A percentile compares a stretch with the other conserved stretches of the same genome.
Conservation (phyloP, 2,113 vertebrate species). For the Malurus melanocephalus region DNA sequence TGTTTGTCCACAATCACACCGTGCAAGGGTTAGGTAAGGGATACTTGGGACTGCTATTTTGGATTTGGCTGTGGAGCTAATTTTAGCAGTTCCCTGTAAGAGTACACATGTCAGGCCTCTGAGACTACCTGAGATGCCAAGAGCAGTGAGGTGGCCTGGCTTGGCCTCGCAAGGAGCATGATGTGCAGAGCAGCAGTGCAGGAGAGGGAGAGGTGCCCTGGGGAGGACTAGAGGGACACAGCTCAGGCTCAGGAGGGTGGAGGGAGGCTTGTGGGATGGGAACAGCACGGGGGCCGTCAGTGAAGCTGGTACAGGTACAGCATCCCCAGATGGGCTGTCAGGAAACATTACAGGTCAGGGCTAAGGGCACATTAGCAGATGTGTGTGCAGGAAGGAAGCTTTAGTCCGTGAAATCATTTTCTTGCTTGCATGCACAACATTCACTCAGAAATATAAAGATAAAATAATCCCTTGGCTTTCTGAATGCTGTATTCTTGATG, state of each 20-base stretch:
- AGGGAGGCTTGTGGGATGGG: neutral
- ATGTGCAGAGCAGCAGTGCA: neutral
- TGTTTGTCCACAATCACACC: neutral
- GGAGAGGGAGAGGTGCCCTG: neutral
- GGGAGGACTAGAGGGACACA: neutral
- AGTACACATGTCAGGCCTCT: neutral
- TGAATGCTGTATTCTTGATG: conserved; percentile 20
- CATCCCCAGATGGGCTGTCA: neutral
- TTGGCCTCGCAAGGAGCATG: neutral
- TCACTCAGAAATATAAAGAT: conserved; percentile 47
- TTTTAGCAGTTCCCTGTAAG: neutral
- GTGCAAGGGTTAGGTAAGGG: neutral
- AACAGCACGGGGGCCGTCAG: neutral
- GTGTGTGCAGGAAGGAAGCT: conserved; percentile 36
- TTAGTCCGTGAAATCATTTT: conserved; percentile 50
- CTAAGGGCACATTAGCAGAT: conserved; percentile 17
- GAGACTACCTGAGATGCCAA: neutral
- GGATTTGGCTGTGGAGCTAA: neutral
- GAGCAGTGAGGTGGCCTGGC: neutral
- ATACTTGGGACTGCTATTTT: neutral
- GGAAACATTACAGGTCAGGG: conserved; percentile 27
- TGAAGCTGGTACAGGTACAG: neutral
- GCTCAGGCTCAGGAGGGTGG: neutral
- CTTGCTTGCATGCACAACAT: conserved; percentile 56
- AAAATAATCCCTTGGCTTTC: conserved; percentile 28